Evolutionary conservation across 2,888 invertebrate species (phyloP), one percentile per base, ranked within the genome.

Genomic region (Sinohyriopsis cumingii): DNA sequence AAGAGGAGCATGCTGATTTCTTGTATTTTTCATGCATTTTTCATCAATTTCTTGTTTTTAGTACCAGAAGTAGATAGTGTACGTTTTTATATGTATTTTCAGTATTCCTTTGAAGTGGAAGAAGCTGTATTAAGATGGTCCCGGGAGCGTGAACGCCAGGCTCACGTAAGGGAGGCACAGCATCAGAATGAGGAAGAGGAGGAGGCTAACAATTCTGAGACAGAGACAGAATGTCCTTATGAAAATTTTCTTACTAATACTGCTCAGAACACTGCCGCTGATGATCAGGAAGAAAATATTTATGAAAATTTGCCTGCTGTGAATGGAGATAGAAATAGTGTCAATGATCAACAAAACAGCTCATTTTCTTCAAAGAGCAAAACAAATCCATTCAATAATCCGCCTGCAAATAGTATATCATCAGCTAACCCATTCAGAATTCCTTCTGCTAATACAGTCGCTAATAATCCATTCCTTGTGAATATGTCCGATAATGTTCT

Each of bases 91-190:
- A 45, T 45, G 15, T 45, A 59, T 56, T 80, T 82, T 64, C 80
- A 87, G 87, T 87, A 87, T 65, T 72, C 82, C 59, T 87, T 85
- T 80, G 82, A 84, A 20, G 83, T 84, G 28, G 87, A 87, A 65
- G 84, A 86, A 63, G 86, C 82, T 64, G 87, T 87, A 3, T 65
- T 87, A 56, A 81, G 82, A 70, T 87, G 86, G 86, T 84, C 86
- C 19, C 76, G 81, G 63, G 86, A 84, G 22, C 74, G 83, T 68
- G 81, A 82, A 63, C 73, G 78, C 59, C 82, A 83, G 57, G 66
- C 69, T 22, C 59, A 61, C 55, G 61, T 24, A 61, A 62, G 60
- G 24, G 68, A 59, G 25, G 61, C 57, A 59, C 62, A 61, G 25
- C 55, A 61, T 65, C 56, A 61, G 65, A 63, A 68, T 20, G 62